phyloP scores from a whole-genome alignment of 2,113 vertebrate species.

The human region GRCh38 chr11:129900001-129900500 shows the following conservation, averaged over 20 bases:
- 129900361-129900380: neutral
- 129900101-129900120: neutral
- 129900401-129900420: constrained; percentile 29
- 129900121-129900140: constrained; percentile 33
- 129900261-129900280: neutral
- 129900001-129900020: constrained; percentile 63
- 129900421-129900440: constrained; percentile 58
- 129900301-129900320: neutral
- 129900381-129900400: neutral
- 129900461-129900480: constrained; percentile 45
- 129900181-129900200: constrained; percentile 9
- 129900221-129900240: neutral
- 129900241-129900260: constrained; percentile 27
- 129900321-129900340: neutral
- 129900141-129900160: neutral
- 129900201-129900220: neutral
- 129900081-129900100: neutral
- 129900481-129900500: constrained; percentile 53
- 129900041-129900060: constrained; percentile 53
- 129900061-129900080: constrained; percentile 47
- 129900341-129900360: neutral
- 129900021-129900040: constrained; percentile 69
- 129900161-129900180: neutral
- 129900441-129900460: constrained; percentile 65
- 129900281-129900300: neutral